Base-by-base conservation (phyloP, 2,888 invertebrate genomes). In the Leptarthrus brevirostris region DNA sequence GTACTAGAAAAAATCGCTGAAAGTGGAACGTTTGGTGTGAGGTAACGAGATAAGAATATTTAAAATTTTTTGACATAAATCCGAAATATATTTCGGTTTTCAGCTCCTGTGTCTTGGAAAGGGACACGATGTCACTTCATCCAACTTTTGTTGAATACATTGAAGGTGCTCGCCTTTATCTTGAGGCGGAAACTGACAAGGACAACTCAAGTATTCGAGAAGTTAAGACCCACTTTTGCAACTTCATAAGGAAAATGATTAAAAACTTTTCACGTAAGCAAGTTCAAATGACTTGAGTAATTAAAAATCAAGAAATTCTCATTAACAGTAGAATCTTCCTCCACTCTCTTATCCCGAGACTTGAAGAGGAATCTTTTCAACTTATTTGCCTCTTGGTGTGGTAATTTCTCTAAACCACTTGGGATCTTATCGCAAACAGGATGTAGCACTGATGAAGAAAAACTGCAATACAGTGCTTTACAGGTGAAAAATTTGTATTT, bases 381-480 rank as follows among this genome's bases (percentile, higher is more conserved):
- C 78, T 87, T 98, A 77, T 97, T 98, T 86, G 93, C 95, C 34
- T 91, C 92, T 53, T 99, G 98, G 98, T 95, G 96, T 80, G 97
- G 97, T 1, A 90, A 92, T 76, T 93, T 95, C 81, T 93, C 93
- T 0, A 88, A 90, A 78, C 90, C 92, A 34, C 86, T 92, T n/a
- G 87, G 88, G 52, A 80, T 88, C 74, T 78, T 80, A 61, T 75
- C 85, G 83, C 77, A 86, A 86, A 79, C 83, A 75, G 83, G 83
- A n/a, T 82, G 81, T 74, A 82, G 81, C 3, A 86, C 87, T 58
- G 84, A 86, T 36, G 90, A 90, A 79, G 89, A 89, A 74, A 86
- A 89, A 72, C 86, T 90, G 72, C 89, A 90, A 81, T 86, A 89
- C 56, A 88, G 90, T 61, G 90, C 91, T 8, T 84, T 91, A 10